Conservation (phyloP, 2,113 vertebrate species). For the Hyaena hyaena region DNA sequence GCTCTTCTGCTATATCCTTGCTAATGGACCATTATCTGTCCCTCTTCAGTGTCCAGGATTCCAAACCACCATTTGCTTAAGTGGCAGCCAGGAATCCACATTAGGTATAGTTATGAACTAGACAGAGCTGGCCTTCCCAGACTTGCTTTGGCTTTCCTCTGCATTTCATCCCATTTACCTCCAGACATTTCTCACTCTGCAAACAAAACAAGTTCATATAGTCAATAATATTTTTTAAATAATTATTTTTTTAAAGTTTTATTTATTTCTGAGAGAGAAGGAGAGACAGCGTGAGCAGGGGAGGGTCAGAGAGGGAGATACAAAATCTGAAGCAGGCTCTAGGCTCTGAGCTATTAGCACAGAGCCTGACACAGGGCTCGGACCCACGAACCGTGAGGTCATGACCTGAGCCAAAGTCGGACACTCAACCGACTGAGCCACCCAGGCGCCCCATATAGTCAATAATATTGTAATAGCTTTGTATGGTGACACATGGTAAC, state of each 20-base stretch:
- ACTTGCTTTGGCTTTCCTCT: background rate
- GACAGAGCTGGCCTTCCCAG: background rate
- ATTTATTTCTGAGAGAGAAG: too few relatives aligned
- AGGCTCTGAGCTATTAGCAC: too few relatives aligned
- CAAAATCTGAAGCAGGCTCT: too few relatives aligned
- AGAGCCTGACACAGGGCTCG: too few relatives aligned
- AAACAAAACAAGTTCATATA: background rate
- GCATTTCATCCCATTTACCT: background rate
- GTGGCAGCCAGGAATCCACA: background rate
- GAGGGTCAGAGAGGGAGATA: too few relatives aligned
- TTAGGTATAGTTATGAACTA: background rate
- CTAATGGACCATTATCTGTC: background rate
- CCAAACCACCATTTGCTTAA: background rate
- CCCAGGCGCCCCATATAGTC: background rate
- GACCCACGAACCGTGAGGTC: too few relatives aligned
- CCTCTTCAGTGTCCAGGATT: background rate
- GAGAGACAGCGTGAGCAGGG: too few relatives aligned
- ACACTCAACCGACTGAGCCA: too few relatives aligned
- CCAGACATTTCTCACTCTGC: background rate
- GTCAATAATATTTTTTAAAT: background rate
- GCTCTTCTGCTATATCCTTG: background rate
- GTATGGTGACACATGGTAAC: background rate
- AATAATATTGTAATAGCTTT: background rate
- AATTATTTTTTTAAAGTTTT: too few relatives aligned
- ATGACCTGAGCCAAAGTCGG: too few relatives aligned